phyloP scores from a whole-genome alignment of 1,140 invertebrate species.

The Lithobius niger region DNA sequence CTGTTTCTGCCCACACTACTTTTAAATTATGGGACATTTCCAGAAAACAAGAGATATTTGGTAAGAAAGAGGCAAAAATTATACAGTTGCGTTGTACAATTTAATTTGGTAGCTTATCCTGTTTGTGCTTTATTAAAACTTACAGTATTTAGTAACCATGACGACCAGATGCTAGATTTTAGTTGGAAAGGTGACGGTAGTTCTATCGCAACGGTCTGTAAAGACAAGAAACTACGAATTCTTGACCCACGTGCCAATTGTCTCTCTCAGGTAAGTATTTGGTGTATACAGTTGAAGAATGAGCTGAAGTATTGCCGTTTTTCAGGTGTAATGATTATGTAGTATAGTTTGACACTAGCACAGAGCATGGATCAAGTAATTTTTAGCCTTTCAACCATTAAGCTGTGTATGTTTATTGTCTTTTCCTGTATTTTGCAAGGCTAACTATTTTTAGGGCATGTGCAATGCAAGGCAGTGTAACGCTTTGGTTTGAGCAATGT shows the following conservation, averaged over 20 bases:
- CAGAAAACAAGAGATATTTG: constrained; percentile 60
- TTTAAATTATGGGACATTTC: constrained; percentile 77
- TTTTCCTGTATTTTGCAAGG: too few species aligned
- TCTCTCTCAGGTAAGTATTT: constrained; percentile 29
- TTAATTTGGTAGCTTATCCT: too few species aligned
- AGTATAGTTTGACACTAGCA: too few species aligned
- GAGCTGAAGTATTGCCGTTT: constrained; percentile 1
- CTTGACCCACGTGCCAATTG: constrained; percentile 55
- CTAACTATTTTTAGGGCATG: too few species aligned
- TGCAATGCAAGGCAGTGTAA: too few species aligned
- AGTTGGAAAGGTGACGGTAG: constrained; percentile 72
- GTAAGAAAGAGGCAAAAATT: too few species aligned
- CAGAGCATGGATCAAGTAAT: too few species aligned
- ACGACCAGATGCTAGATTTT: constrained; percentile 67
- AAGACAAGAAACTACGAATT: constrained; percentile 68
- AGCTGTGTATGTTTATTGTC: too few species aligned
- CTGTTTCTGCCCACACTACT: constrained; percentile 63
- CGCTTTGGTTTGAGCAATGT: too few species aligned
- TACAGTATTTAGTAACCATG: constrained; percentile 57
- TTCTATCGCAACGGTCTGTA: constrained; percentile 46
- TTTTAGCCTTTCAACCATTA: too few species aligned
- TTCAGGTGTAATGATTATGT: too few species aligned
- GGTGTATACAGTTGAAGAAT: not conserved
- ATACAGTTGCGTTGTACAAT: too few species aligned
- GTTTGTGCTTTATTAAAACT: constrained; percentile 15